phyloP scores from a whole-genome alignment of 2,113 vertebrate species.

The Lamprotornis superbus region DNA sequence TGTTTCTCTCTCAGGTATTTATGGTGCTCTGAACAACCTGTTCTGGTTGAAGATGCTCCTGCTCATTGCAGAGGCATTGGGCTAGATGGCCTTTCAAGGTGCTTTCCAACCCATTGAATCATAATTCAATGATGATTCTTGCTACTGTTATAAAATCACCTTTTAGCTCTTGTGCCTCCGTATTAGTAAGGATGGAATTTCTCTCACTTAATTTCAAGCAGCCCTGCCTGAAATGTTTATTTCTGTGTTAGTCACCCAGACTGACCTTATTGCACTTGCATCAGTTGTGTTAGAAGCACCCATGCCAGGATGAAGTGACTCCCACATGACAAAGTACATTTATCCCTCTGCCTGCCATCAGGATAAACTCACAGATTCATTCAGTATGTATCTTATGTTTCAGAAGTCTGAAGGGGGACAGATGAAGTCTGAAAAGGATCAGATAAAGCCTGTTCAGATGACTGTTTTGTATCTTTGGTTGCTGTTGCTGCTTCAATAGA shows the following conservation, averaged over 20 bases:
- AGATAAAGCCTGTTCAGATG: not conserved
- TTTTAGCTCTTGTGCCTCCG: not conserved
- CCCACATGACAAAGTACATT: fast-evolving
- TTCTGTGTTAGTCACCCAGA: not conserved
- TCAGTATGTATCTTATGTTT: not conserved
- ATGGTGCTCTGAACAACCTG: not conserved
- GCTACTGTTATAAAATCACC: not conserved
- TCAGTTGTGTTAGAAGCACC: not conserved
- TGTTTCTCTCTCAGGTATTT: not conserved
- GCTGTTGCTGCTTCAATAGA: not conserved
- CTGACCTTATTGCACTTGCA: not conserved
- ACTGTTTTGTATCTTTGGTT: not conserved
- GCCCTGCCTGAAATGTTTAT: not conserved
- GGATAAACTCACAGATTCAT: not conserved
- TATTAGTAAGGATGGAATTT: not conserved
- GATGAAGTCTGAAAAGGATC: not conserved
- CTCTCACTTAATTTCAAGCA: not conserved
- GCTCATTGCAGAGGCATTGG: not conserved
- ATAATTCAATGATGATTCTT: not conserved
- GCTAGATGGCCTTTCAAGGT: not conserved
- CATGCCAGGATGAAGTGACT: not conserved
- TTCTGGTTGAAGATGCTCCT: not conserved
- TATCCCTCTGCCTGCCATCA: not conserved
- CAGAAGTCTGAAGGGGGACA: not conserved
- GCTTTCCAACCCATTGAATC: not conserved